These are phyloP conservation scores for Campoletis sonorensis DNA, from an alignment of 1,140 invertebrate genomes.

Conservation along the genomic window DNA sequence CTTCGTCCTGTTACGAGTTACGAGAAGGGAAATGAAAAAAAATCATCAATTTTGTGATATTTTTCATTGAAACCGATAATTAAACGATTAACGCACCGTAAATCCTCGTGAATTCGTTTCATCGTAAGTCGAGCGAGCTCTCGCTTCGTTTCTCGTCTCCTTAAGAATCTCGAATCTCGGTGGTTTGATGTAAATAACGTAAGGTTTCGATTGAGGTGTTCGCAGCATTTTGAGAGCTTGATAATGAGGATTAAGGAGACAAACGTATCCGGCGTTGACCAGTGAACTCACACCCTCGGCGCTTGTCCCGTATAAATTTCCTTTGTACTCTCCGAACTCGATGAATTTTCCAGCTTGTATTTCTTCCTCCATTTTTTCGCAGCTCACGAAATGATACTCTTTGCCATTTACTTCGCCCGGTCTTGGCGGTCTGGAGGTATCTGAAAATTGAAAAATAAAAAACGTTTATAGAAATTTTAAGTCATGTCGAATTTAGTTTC, in stretches of 20 bases:
- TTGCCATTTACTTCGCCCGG: constrained; percentile 93
- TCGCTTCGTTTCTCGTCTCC: constrained; percentile 86
- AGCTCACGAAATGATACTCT: constrained; percentile 95
- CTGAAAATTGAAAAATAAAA: constrained; percentile 78
- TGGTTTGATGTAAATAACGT: constrained; percentile 95
- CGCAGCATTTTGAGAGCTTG: constrained; percentile 95
- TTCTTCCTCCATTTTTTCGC: constrained; percentile 94
- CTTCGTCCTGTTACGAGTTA: constrained; percentile 87
- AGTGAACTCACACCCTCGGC: constrained; percentile 92
- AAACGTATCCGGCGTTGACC: constrained; percentile 91
- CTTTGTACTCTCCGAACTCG: constrained; percentile 98
- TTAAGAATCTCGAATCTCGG: constrained; percentile 91
- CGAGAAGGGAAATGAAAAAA: constrained; percentile 51
- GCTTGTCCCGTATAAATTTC: constrained; percentile 97
- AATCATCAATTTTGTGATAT: not conserved
- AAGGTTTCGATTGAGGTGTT: constrained; percentile 94
- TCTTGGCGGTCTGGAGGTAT: constrained; percentile 90
- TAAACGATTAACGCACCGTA: constrained; percentile 81
- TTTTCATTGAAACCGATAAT: not conserved
- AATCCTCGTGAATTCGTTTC: constrained; percentile 92
- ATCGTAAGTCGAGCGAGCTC: constrained; percentile 93
- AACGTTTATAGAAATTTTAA: not conserved
- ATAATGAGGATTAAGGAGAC: constrained; percentile 96
- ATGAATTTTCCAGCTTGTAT: constrained; percentile 94
- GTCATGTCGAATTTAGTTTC: no score